These are phyloP conservation scores for Sternotherus odoratus DNA, from an alignment of 2,797 vertebrate species.

Conservation along the genomic window DNA sequence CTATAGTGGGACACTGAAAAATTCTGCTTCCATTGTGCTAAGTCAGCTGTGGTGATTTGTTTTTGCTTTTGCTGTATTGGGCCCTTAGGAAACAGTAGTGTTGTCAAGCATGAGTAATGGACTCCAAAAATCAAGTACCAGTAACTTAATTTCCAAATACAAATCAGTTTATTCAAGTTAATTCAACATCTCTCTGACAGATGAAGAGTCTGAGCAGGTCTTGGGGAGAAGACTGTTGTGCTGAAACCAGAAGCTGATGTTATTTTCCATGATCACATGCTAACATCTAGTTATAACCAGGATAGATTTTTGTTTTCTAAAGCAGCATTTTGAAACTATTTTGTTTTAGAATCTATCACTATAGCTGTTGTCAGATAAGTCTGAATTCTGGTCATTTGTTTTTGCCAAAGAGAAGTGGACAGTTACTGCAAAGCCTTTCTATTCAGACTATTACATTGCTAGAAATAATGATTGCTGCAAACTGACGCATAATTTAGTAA, in stretches of 20 bases:
- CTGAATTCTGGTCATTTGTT: slow-evolving; percentile 62
- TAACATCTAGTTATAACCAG: slow-evolving; percentile 41
- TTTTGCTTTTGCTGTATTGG: not conserved
- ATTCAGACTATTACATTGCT: slow-evolving; percentile 57
- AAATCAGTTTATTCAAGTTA: slow-evolving; percentile 13
- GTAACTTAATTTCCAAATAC: not conserved
- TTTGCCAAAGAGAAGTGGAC: slow-evolving; percentile 57
- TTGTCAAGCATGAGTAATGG: not conserved
- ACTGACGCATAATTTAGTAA: slow-evolving; percentile 61
- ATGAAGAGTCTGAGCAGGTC: not conserved
- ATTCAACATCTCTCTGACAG: slow-evolving; percentile 3
- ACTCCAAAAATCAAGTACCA: not conserved
- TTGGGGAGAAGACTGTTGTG: not conserved
- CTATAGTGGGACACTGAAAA: not conserved
- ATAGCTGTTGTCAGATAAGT: slow-evolving; percentile 42
- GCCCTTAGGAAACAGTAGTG: not conserved
- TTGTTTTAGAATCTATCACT: slow-evolving; percentile 53
- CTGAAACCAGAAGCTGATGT: slow-evolving; percentile 24
- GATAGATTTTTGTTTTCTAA: slow-evolving; percentile 46
- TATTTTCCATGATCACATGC: not conserved
- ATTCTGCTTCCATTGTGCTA: not conserved
- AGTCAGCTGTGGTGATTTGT: not conserved
- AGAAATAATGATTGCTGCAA: slow-evolving; percentile 56
- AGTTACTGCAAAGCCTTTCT: slow-evolving; percentile 67
- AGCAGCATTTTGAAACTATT: slow-evolving; percentile 36